Evolutionary conservation across 2,797 vertebrate species (phyloP).

Genomic region (Enteromius argenteus): DNA sequence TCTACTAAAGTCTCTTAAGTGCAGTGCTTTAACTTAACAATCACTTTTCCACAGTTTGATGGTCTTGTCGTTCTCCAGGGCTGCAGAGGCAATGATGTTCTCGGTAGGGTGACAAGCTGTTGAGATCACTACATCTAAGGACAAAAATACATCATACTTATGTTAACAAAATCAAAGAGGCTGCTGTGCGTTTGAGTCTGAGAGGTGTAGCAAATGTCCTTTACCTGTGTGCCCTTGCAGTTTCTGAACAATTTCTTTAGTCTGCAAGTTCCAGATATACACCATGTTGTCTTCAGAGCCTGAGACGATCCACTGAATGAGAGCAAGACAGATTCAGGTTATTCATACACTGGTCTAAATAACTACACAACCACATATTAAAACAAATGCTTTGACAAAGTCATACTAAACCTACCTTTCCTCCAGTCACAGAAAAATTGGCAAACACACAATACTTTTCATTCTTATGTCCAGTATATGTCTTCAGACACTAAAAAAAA

Average conservation of each 20-base stretch:
- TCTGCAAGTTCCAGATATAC: slow-evolving; percentile 98
- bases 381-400: slow-evolving; percentile 3
- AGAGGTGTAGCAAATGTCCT: slow-evolving; percentile 23
- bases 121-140: slow-evolving; percentile 92
- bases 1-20: slow-evolving; percentile 10
- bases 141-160: slow-evolving; percentile 16
- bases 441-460: slow-evolving; percentile 99
- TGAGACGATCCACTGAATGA: slow-evolving; percentile 92
- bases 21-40: slow-evolving; percentile 80
- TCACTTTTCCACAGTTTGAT: slow-evolving; percentile 98
- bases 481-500: slow-evolving; percentile 91
- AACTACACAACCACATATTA: not conserved
- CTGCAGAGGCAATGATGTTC: slow-evolving; percentile 96
- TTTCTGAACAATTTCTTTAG: slow-evolving; percentile 98
- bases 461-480: slow-evolving; percentile 96
- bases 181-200: not conserved
- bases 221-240: slow-evolving; percentile 95
- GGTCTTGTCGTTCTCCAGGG: slow-evolving; percentile 98
- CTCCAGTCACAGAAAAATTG: slow-evolving; percentile 95
- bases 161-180: slow-evolving; percentile 22
- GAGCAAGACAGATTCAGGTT: slow-evolving; percentile 15
- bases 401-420: slow-evolving; percentile 83
- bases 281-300: slow-evolving; percentile 98
- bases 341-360: not conserved
- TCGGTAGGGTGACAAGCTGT: slow-evolving; percentile 97